A percentile compares a stretch with the other conserved stretches of the same genome.
Conservation (phyloP, 2,113 vertebrate species). For the Origma solitaria region DNA sequence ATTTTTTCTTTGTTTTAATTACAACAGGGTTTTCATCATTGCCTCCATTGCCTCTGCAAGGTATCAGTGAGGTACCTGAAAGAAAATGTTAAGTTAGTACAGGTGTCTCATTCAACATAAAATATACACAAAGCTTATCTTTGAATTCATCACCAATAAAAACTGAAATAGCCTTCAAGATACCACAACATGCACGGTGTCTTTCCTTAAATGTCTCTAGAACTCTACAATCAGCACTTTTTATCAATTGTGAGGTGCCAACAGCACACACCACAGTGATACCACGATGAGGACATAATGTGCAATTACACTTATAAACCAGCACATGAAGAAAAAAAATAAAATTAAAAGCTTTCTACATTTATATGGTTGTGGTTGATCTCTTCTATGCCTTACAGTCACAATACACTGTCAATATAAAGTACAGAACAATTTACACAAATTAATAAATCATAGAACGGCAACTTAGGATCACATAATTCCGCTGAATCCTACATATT, state of each 20-base stretch:
- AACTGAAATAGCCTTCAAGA: neutral
- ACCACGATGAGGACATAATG: neutral
- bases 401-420: fast-evolving
- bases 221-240: neutral
- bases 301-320: neutral
- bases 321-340: fast-evolving
- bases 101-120: neutral
- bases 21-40: slow-evolving; percentile 22
- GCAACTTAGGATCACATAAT: neutral
- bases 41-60: slow-evolving; percentile 37
- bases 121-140: neutral
- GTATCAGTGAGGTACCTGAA: slow-evolving; percentile 22
- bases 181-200: fast-evolving
- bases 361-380: neutral
- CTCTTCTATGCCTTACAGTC: neutral
- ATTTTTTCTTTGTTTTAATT: neutral
- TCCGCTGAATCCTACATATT: neutral
- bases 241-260: neutral
- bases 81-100: neutral
- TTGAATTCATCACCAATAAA: neutral
- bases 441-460: neutral
- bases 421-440: neutral
- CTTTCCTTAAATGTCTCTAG: neutral
- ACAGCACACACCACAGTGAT: neutral
- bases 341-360: neutral